Evolutionary conservation across 2,888 invertebrate genomes (phyloP).

Genomic region (Ectemnius continuus): DNA sequence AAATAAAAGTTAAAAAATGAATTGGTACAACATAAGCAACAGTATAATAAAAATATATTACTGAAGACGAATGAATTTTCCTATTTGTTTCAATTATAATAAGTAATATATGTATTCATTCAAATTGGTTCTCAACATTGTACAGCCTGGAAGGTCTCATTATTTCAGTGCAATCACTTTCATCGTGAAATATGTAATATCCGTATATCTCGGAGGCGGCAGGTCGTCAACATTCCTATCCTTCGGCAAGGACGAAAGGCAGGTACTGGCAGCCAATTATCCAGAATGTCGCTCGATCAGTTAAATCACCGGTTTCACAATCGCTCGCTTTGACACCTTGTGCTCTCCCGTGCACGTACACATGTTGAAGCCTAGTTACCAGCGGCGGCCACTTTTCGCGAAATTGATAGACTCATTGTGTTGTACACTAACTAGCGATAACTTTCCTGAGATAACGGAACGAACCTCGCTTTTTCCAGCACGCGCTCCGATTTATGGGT

Average conservation of each 20-base stretch:
- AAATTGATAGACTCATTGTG: conserved; percentile 43
- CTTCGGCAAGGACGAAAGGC: conserved; percentile 8
- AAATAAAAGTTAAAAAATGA: too few species aligned
- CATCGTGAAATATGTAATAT: too few species aligned
- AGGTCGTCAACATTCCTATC: not conserved
- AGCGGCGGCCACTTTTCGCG: conserved; percentile 21
- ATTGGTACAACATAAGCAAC: too few species aligned
- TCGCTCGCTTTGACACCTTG: not conserved
- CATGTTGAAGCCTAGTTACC: not conserved
- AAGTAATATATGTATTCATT: too few species aligned
- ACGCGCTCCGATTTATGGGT: conserved; percentile 40
- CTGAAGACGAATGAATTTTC: too few species aligned
- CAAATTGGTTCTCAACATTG: too few species aligned
- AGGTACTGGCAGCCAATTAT: conserved; percentile 9
- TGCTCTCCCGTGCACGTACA: not conserved
- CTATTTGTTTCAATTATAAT: too few species aligned
- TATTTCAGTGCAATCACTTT: too few species aligned
- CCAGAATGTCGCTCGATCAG: not conserved
- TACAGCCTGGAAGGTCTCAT: too few species aligned
- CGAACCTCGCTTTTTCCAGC: conserved; percentile 13
- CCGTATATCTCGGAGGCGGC: too few species aligned
- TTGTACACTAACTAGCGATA: conserved; percentile 42
- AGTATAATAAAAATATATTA: too few species aligned
- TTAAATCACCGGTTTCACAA: conserved; percentile 10
- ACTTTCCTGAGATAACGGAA: conserved; percentile 54